phyloP scores from a whole-genome alignment of 2,888 invertebrate genomes.

The Lasioglossum zephyrum region DNA sequence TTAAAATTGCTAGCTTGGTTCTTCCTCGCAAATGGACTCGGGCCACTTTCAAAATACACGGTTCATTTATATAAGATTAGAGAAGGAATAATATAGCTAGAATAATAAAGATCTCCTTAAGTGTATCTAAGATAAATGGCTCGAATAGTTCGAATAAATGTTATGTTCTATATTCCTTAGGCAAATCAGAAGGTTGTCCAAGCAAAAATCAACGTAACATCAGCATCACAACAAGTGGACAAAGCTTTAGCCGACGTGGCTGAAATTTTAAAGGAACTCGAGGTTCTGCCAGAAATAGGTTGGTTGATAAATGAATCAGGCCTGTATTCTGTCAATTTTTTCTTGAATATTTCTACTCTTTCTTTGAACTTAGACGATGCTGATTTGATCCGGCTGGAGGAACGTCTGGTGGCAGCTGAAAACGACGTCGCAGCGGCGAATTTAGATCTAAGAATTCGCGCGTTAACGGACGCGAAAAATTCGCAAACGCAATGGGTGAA shows the following conservation, averaged over 20 bases:
- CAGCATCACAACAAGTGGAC: conserved; percentile 92
- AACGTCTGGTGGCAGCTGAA: conserved; percentile 90
- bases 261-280: conserved; percentile 91
- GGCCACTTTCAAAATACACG: too few relatives aligned
- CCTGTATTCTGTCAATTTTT: too few relatives aligned
- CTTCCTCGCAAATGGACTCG: too few relatives aligned
- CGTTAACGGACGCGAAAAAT: conserved; percentile 88
- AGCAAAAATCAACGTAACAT: conserved; percentile 93
- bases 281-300: conserved; percentile 89
- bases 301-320: too few relatives aligned
- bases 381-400: conserved; percentile 89
- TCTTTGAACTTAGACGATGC: conserved; percentile 85
- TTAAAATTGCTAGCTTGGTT: too few relatives aligned
- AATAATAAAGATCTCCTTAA: too few relatives aligned
- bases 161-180: conserved; percentile 84
- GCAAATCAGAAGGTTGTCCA: conserved; percentile 91
- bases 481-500: conserved; percentile 89
- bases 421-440: conserved; percentile 89
- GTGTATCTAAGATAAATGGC: too few relatives aligned
- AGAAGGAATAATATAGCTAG: too few relatives aligned
- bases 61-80: too few relatives aligned
- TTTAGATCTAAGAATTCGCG: conserved; percentile 90
- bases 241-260: conserved; percentile 92
- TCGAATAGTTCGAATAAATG: neutral
- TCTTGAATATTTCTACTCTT: neutral